These are phyloP conservation scores for Podarcis muralis DNA, from an alignment of 2,113 vertebrate genomes.

Conservation along the genomic window DNA sequence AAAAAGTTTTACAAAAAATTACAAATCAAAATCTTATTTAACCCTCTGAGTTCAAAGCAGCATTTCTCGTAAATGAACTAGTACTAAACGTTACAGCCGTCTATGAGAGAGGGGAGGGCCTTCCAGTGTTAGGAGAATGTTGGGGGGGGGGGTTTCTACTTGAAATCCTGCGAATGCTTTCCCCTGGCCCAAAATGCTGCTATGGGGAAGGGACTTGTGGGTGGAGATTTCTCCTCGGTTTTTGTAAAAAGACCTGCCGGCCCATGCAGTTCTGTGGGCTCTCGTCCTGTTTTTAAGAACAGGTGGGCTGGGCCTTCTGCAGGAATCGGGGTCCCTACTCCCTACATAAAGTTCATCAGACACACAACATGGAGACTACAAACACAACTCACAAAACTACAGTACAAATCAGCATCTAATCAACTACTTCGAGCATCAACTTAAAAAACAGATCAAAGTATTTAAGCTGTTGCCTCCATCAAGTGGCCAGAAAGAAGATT, in stretches of 20 bases:
- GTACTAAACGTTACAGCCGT: slow-evolving; percentile 69
- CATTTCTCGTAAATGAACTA: slow-evolving; percentile 76
- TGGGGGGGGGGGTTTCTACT: slow-evolving; percentile 51
- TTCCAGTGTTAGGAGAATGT: slow-evolving; percentile 58
- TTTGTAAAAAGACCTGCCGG: slow-evolving; percentile 32
- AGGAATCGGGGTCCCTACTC: slow-evolving; percentile 22
- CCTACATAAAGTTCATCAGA: not conserved
- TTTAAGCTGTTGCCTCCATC: not conserved
- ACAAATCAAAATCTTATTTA: slow-evolving; percentile 83
- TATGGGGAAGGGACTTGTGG: slow-evolving; percentile 23
- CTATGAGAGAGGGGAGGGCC: slow-evolving; percentile 53
- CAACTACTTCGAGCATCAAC: not conserved
- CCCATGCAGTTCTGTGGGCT: slow-evolving; percentile 37
- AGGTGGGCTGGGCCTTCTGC: not conserved
- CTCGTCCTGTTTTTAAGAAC: slow-evolving; percentile 6
- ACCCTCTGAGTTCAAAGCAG: slow-evolving; percentile 86
- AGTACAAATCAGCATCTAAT: not conserved
- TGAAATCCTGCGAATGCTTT: slow-evolving; percentile 39
- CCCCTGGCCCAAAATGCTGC: slow-evolving; percentile 35
- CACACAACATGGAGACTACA: not conserved
- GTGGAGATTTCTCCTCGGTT: slow-evolving; percentile 1
- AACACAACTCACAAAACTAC: not conserved
- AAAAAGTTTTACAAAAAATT: slow-evolving; percentile 86
- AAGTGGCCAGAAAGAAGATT: not conserved
- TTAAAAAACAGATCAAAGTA: not conserved